Base-by-base conservation (phyloP, 1,140 invertebrate species). In the Meloidogyne exigua region DNA sequence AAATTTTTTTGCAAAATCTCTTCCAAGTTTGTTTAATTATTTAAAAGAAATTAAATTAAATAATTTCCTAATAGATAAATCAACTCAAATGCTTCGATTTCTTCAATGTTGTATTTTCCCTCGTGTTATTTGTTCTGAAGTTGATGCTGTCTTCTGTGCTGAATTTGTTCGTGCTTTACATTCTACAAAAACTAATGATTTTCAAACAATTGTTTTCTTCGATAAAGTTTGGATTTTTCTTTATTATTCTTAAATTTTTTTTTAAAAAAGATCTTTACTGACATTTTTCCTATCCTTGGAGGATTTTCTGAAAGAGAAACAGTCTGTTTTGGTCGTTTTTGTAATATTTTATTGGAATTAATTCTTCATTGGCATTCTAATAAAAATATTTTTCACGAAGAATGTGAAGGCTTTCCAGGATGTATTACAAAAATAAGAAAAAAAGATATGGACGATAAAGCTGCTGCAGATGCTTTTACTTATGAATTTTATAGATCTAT, bases 301-400 rank as follows among this genome's bases (percentile, higher is more conserved):
- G 95, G 93, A 4, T 97, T 95, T 88, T 96, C 95, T 62, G 96
- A 99, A 89, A 96, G 96, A 87, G 96, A 99, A 90, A 95, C 95
- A 23, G 93, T 94, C 87, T 92, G 95, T 64, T 99, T 98, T 89
- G 96, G 96, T 0, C 90, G 93, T 83, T 98, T 99, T 89, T 90
- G 99, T 42, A 93, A 93, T 88, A 92, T 93, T 67, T 92, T 97
- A 89, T 89, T 99, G 21, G 93, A 95, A 85, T 95, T 94, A 74
- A 93, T 96, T 28, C 96, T 96, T 94, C 91, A 92, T 76, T 99
- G 96, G 96, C 95, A 98, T 89, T 92, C 91, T 66, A 92, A 93
- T 84, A 92, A 93, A 87, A 90, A 91, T 3, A 92, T 94, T 67
- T 99, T 96, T 88, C 93, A 98, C 81, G 92, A 81, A 25, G 76